A percentile compares a stretch with the other conserved stretches of the same genome.
phyloP scores from a whole-genome alignment of 2,113 vertebrate species.

The Redunca redunca region DNA sequence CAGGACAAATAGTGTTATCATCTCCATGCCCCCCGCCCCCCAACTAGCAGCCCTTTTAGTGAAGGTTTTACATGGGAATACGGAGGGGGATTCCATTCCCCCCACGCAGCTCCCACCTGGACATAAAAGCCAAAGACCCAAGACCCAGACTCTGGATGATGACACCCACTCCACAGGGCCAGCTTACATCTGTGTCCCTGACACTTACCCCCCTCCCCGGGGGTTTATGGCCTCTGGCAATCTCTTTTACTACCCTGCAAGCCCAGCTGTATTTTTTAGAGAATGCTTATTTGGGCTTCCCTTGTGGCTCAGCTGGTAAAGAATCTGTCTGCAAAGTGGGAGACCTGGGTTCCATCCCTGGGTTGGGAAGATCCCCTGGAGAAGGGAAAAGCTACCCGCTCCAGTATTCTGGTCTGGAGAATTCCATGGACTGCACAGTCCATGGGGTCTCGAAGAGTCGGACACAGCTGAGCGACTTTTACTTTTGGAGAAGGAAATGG shows the following conservation, averaged over 20 bases:
- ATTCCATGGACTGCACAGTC: neutral
- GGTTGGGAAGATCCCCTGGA: neutral
- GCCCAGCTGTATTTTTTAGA: neutral
- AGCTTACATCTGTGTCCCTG: neutral
- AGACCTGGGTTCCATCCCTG: neutral
- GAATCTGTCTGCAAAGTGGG: neutral
- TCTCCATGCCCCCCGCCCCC: neutral
- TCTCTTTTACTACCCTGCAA: neutral
- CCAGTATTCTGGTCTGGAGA: neutral
- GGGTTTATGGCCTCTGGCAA: neutral
- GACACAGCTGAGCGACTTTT: neutral
- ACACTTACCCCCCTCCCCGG: neutral
- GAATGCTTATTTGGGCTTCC: neutral
- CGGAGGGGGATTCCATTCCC: neutral
- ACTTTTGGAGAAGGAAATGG: neutral
- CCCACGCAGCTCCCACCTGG: neutral
- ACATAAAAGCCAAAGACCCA: neutral
- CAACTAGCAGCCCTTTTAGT: neutral
- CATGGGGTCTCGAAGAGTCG: rapidly evolving
- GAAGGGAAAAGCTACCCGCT: neutral
- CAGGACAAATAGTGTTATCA: neutral
- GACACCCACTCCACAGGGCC: neutral
- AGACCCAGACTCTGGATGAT: neutral
- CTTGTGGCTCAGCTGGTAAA: neutral
- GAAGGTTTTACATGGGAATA: neutral